A percentile compares a stretch with the other conserved stretches of the same genome.
phyloP scores from a whole-genome alignment of 92 coral and sea anemone species.

The Pocillopora grandis region DNA sequence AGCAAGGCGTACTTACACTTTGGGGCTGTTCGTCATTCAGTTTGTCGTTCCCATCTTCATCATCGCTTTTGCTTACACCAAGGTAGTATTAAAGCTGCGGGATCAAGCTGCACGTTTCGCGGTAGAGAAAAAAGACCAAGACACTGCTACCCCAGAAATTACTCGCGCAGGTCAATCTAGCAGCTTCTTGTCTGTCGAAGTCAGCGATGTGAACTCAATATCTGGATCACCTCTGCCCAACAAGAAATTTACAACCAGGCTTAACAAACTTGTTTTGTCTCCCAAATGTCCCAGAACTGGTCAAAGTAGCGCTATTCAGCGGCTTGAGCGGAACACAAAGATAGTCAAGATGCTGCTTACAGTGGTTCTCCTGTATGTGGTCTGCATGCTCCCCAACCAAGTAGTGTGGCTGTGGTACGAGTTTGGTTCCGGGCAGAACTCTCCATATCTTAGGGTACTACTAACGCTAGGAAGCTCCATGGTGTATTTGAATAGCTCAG shows the following conservation, averaged over 20 bases:
- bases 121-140: not conserved
- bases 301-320: slow-evolving; percentile 14
- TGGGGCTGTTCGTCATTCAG: slow-evolving; percentile 66
- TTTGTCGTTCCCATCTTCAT: slow-evolving; percentile 67
- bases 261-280: not conserved
- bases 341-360: slow-evolving; percentile 90
- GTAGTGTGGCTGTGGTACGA: slow-evolving; percentile 94
- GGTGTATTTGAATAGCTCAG: slow-evolving; percentile 80
- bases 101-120: slow-evolving; percentile 63
- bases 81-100: slow-evolving; percentile 78
- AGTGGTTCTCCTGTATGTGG: slow-evolving; percentile 79
- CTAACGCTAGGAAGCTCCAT: slow-evolving; percentile 70
- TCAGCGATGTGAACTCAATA: slow-evolving; percentile 22
- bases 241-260: not conserved
- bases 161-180: slow-evolving; percentile 16
- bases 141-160: not conserved
- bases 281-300: slow-evolving; percentile 7
- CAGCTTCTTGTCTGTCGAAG: slow-evolving; percentile 22
- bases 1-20: slow-evolving; percentile 69
- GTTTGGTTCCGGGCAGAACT: slow-evolving; percentile 68
- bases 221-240: slow-evolving; percentile 27
- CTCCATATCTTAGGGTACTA: slow-evolving; percentile 37
- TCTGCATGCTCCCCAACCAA: slow-evolving; percentile 91
- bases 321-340: slow-evolving; percentile 77
- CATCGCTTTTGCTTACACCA: slow-evolving; percentile 74